Percentiles rank a stretch among this genome's conserved stretches.
Evolutionary conservation across 1,140 invertebrate species (phyloP).

Genomic region (Ceratitis capitata): DNA sequence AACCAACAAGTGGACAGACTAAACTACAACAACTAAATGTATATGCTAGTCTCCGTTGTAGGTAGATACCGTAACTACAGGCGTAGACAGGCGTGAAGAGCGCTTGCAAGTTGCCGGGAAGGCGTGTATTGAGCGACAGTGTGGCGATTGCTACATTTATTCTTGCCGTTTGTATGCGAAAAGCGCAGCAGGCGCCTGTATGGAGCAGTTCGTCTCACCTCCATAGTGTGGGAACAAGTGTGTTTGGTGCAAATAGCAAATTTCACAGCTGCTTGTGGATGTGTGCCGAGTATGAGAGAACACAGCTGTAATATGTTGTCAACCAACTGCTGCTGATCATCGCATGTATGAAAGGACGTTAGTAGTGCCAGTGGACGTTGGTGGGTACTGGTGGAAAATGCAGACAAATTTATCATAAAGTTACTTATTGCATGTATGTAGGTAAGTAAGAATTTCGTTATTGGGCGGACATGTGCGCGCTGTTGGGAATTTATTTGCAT

Average conservation of each 20-base stretch:
- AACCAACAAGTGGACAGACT: slow-evolving; percentile 14
- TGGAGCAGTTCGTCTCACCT: not conserved
- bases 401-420: not conserved
- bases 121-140: not conserved
- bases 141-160: not conserved
- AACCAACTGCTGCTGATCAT: not conserved
- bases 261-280: slow-evolving; percentile 1
- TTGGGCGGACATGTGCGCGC: not conserved
- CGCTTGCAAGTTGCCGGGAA: no score
- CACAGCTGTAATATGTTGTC: not conserved
- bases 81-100: no score
- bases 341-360: not conserved
- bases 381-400: not conserved
- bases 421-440: not conserved
- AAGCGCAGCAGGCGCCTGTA: not conserved
- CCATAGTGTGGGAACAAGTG: not conserved
- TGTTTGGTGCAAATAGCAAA: not conserved
- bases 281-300: no score
- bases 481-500: slow-evolving; percentile 29
- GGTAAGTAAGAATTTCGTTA: not conserved
- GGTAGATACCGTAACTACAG: not conserved
- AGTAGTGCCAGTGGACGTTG: not conserved
- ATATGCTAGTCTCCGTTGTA: not conserved
- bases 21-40: not conserved
- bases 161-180: not conserved